These are phyloP conservation scores for Manis crassicaudata DNA, from an alignment of 2,797 vertebrate genomes.

Conservation along the genomic window DNA sequence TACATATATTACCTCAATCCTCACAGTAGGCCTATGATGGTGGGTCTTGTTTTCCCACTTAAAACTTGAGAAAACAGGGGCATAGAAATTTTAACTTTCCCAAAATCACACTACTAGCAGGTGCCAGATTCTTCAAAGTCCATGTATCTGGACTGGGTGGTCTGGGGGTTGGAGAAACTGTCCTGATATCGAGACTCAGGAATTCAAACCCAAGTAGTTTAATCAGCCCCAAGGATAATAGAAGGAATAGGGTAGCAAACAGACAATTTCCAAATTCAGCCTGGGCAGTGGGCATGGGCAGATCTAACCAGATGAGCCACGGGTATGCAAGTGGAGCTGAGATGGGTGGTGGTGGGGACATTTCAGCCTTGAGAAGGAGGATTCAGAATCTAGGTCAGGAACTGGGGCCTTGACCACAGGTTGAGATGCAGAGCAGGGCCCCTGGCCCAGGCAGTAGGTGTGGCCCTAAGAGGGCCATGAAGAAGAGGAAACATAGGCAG, in stretches of 20 bases:
- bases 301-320: not conserved
- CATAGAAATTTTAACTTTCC: not conserved
- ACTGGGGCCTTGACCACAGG: not conserved
- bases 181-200: not conserved
- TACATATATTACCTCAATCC: not conserved
- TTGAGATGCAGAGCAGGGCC: not conserved
- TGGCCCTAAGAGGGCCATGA: not conserved
- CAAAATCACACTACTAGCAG: not conserved
- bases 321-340: not conserved
- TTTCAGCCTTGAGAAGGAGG: constrained; percentile 13
- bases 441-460: not conserved
- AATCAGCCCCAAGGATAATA: not conserved
- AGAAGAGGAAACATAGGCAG: not conserved
- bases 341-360: not conserved
- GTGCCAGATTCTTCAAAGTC: not conserved
- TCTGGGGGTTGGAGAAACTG: not conserved
- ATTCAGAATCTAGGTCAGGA: constrained; percentile 13
- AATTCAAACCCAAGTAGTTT: not conserved
- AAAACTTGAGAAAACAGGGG: not conserved
- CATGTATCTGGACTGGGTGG: not conserved
- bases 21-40: not conserved
- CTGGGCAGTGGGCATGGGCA: not conserved
- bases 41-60: not conserved
- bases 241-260: not conserved
- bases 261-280: not conserved